Percentiles rank a stretch among this genome's conserved stretches.
These are phyloP conservation scores for Aphelenchoides besseyi DNA, from an alignment of 1,140 invertebrate genomes.

Conservation along the genomic window DNA sequence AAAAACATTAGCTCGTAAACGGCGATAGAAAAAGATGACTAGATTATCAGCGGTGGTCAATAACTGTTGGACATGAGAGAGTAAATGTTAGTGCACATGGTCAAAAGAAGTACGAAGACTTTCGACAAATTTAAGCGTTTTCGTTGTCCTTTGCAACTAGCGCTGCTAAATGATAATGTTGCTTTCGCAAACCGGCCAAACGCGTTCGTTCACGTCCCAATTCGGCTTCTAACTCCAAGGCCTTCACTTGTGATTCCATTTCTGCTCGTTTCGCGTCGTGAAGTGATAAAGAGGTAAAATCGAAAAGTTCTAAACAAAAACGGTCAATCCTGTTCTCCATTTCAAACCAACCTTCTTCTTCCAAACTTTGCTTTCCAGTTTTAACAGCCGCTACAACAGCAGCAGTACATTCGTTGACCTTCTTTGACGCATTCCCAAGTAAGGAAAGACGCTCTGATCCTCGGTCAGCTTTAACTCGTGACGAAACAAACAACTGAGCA, in stretches of 20 bases:
- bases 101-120: too few relatives aligned
- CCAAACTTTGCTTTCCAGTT: conserved; percentile 77
- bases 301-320: conserved; percentile 73
- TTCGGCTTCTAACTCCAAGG: conserved; percentile 84
- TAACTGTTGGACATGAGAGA: too few relatives aligned
- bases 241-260: conserved; percentile 78
- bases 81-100: too few relatives aligned
- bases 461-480: conserved; percentile 81
- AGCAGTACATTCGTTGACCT: conserved; percentile 82
- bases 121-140: too few relatives aligned
- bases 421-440: conserved; percentile 78
- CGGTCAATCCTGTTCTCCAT: neutral
- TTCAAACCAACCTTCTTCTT: conserved; percentile 73
- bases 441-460: conserved; percentile 75
- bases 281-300: conserved; percentile 80
- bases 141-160: conserved; percentile 68
- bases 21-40: too few relatives aligned
- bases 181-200: conserved; percentile 78
- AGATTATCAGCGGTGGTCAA: too few relatives aligned
- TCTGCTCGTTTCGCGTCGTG: conserved; percentile 90
- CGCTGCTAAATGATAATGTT: conserved; percentile 84
- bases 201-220: conserved; percentile 80
- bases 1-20: too few relatives aligned
- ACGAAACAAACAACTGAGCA: conserved; percentile 91
- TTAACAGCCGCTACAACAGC: conserved; percentile 87